These are phyloP conservation scores for Ellobium chinense DNA, from an alignment of 2,888 invertebrate species.

Conservation along the genomic window DNA sequence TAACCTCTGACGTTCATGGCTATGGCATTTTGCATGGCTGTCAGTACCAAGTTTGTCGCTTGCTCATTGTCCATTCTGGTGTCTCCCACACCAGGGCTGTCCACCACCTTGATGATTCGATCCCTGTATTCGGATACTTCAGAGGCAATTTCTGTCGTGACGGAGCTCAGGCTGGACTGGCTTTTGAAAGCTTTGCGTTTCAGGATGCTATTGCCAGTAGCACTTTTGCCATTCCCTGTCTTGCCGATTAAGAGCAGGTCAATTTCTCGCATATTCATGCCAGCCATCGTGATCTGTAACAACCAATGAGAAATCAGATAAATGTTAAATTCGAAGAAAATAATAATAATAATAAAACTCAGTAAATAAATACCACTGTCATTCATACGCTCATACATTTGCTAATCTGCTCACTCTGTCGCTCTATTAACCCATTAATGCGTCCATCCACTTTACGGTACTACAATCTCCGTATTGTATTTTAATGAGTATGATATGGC, in stretches of 20 bases:
- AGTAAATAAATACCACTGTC: too few relatives aligned
- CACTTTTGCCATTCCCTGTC: constrained; percentile 13
- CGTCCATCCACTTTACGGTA: too few relatives aligned
- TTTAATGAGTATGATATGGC: too few relatives aligned
- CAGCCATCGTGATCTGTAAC: too few relatives aligned
- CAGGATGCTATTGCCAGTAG: constrained; percentile 3
- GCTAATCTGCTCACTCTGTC: too few relatives aligned
- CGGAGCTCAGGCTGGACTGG: neutral
- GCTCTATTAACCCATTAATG: too few relatives aligned
- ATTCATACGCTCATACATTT: too few relatives aligned
- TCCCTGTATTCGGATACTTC: neutral
- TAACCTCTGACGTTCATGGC: constrained; percentile 16
- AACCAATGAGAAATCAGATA: too few relatives aligned
- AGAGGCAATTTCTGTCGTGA: neutral
- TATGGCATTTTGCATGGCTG: neutral
- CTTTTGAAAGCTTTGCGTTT: neutral
- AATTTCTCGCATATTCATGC: too few relatives aligned
- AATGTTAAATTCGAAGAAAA: too few relatives aligned
- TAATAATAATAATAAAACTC: too few relatives aligned
- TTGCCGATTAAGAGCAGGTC: neutral
- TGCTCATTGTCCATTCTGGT: neutral
- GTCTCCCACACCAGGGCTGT: constrained; percentile 21
- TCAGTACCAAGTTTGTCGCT: neutral
- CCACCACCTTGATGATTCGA: constrained; percentile 10
- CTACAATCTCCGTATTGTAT: too few relatives aligned